Percentiles rank a stretch among this genome's conserved stretches.
These are phyloP conservation scores for Noctuana brunneofusca DNA, from an alignment of 2,888 invertebrate genomes.

Conservation along the genomic window DNA sequence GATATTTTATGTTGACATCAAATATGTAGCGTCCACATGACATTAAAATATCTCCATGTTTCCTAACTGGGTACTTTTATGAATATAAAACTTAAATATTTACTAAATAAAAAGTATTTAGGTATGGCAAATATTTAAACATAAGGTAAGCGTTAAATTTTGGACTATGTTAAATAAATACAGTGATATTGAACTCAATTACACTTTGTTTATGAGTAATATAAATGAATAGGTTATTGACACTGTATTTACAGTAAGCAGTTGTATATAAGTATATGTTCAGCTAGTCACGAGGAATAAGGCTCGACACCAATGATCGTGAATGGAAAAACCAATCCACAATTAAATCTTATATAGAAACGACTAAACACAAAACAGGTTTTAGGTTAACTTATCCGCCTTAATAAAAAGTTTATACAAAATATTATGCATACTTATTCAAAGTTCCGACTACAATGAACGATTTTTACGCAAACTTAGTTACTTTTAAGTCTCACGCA, in stretches of 20 bases:
- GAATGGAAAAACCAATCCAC: conserved; percentile 1
- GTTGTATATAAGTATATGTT: not conserved
- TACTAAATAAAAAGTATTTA: too few species aligned
- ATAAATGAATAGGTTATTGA: not conserved
- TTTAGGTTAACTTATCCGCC: not conserved
- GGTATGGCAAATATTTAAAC: too few species aligned
- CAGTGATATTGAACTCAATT: not conserved
- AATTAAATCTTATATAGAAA: not conserved
- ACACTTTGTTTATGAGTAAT: not conserved
- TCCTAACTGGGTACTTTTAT: too few species aligned
- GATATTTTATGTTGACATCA: too few species aligned
- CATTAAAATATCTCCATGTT: too few species aligned
- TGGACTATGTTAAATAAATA: too few species aligned
- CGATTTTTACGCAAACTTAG: not conserved
- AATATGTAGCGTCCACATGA: too few species aligned
- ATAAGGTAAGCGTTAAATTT: too few species aligned
- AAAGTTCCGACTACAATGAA: not conserved
- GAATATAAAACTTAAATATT: too few species aligned
- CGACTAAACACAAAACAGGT: not conserved
- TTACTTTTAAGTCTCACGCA: too few species aligned
- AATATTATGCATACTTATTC: not conserved
- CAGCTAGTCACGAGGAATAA: not conserved
- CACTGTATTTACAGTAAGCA: not conserved
- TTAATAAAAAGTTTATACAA: not conserved
- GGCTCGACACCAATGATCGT: not conserved